phyloP scores from a whole-genome alignment of 2,888 invertebrate species.

The Salticus scenicus region DNA sequence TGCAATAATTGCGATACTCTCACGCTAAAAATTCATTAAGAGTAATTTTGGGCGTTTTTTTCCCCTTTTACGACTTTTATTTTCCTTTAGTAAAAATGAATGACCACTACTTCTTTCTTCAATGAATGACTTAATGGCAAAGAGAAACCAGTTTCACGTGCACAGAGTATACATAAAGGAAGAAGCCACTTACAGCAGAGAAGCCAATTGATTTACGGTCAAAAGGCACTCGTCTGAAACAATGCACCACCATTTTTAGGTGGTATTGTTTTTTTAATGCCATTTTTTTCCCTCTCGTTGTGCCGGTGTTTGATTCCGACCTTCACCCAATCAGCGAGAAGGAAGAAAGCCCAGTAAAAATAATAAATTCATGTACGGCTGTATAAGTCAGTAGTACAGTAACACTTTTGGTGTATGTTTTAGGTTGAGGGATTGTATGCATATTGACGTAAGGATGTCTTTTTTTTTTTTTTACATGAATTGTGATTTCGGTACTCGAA shows the following conservation, averaged over 20 bases:
- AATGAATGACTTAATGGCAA: neutral
- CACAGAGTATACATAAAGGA: neutral
- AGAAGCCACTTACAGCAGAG: neutral
- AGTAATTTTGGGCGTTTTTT: too few species aligned
- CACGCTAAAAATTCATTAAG: too few species aligned
- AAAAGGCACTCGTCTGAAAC: constrained; percentile 9
- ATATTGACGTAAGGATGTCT: too few species aligned
- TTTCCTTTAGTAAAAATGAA: neutral
- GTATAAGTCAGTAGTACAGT: neutral
- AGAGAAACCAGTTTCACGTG: neutral
- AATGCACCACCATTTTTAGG: neutral
- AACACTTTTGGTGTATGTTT: too few species aligned
- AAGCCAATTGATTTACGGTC: constrained; percentile 13
- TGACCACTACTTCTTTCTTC: neutral
- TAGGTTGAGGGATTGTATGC: too few species aligned
- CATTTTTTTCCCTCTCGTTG: neutral
- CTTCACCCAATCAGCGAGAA: neutral
- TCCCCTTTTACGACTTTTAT: neutral
- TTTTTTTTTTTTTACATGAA: too few species aligned
- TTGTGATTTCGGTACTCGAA: too few species aligned
- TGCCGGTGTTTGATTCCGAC: neutral
- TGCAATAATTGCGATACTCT: too few species aligned
- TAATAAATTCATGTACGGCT: neutral
- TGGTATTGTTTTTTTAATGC: neutral
- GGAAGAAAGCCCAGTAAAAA: neutral